These are phyloP conservation scores for Callithrix jacchus DNA, from an alignment of 2,113 vertebrate species.

Conservation along the genomic window DNA sequence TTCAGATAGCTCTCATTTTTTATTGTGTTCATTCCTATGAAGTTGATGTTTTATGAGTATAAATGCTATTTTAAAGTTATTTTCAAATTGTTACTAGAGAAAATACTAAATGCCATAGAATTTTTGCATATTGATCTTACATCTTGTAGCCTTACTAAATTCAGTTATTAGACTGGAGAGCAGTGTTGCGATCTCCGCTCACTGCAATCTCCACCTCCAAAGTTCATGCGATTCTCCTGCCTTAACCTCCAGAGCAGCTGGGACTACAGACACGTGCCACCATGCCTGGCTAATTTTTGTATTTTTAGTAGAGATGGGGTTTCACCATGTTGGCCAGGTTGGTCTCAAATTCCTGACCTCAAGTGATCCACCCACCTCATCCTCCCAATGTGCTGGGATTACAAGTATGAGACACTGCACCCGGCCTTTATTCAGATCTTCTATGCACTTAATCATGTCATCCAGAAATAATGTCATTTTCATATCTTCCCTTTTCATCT, in stretches of 20 bases:
- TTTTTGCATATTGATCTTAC: neutral
- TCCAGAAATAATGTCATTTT: neutral
- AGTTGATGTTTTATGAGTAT: neutral
- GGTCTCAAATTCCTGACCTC: too few species aligned
- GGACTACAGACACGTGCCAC: too few species aligned
- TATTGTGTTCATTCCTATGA: neutral
- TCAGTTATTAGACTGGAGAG: neutral
- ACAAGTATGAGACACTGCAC: too few species aligned
- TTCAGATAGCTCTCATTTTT: neutral
- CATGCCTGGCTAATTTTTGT: too few species aligned
- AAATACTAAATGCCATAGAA: neutral
- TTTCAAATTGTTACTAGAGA: neutral
- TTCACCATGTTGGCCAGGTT: too few species aligned
- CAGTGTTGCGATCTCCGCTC: accelerated
- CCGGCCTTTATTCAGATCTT: neutral
- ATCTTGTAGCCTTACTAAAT: neutral
- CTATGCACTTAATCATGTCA: neutral
- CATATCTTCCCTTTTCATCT: neutral
- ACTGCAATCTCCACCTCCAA: too few species aligned
- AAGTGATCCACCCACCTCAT: too few species aligned
- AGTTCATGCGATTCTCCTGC: too few species aligned
- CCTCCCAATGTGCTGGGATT: too few species aligned
- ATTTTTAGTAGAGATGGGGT: too few species aligned
- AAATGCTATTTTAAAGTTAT: neutral
- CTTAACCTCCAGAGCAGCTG: too few species aligned